Evolutionary conservation across 2,888 invertebrate genomes (phyloP).

Genomic region (Scaptomyza reducta): DNA sequence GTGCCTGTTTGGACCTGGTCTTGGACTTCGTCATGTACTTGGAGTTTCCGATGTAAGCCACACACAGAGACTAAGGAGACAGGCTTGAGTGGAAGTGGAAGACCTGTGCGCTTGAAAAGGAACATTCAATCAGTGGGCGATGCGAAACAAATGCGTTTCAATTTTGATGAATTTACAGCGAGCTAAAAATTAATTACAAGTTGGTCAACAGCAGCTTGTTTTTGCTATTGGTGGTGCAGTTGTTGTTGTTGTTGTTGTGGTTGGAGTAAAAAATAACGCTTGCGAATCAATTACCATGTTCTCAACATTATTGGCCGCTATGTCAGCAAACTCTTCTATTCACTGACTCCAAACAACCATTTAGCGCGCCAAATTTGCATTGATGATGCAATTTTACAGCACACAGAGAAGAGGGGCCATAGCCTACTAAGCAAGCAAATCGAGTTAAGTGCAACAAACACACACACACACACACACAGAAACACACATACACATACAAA

Average conservation of each 20-base stretch:
- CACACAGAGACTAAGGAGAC: slow-evolving; percentile 14
- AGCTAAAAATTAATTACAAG: slow-evolving; percentile 73
- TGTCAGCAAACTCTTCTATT: slow-evolving; percentile 33
- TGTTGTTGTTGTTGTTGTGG: slow-evolving; percentile 6
- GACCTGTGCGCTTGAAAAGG: not conserved
- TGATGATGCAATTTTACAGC: slow-evolving; percentile 72
- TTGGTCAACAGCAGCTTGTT: slow-evolving; percentile 19
- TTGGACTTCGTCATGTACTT: slow-evolving; percentile 15
- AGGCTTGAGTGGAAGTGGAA: not conserved
- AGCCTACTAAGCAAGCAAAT: slow-evolving; percentile 8
- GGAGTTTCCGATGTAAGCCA: slow-evolving; percentile 32
- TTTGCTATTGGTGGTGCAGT: slow-evolving; percentile 4
- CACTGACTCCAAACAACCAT: slow-evolving; percentile 39
- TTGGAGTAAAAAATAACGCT: slow-evolving; percentile 35
- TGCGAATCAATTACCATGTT: slow-evolving; percentile 67
- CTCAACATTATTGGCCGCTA: slow-evolving; percentile 55
- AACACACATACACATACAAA: not conserved
- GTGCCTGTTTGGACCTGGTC: slow-evolving; percentile 22
- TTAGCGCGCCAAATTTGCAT: slow-evolving; percentile 69
- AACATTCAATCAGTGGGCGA: slow-evolving; percentile 63
- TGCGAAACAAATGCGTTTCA: slow-evolving; percentile 56
- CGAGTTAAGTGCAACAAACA: slow-evolving; percentile 13
- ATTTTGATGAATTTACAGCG: slow-evolving; percentile 71
- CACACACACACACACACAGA: not conserved
- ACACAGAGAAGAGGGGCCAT: slow-evolving; percentile 1